A percentile compares a stretch with the other conserved stretches of the same genome.
These are phyloP conservation scores for Grammomys dolichurus DNA, from an alignment of 2,113 vertebrate genomes.

Conservation along the genomic window DNA sequence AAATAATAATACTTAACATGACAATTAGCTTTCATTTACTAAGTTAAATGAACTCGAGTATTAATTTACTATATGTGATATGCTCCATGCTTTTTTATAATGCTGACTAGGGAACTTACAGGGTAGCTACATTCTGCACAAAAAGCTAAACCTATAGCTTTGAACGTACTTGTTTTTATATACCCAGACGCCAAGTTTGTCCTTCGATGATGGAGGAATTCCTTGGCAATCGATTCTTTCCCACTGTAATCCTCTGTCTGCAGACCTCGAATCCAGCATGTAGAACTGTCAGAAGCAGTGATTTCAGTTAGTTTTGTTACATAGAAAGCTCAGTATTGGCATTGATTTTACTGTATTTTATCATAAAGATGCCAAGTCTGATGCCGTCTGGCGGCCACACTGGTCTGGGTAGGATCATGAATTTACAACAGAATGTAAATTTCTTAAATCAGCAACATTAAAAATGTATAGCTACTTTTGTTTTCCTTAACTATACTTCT, in stretches of 20 bases:
- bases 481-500: background rate
- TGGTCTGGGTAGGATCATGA: background rate
- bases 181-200: constrained; percentile 98
- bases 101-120: background rate
- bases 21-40: background rate
- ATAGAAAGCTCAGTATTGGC: background rate
- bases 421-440: constrained; percentile 15
- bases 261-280: constrained; percentile 91
- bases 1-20: constrained; percentile 9
- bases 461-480: background rate
- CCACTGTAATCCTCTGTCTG: constrained; percentile 91
- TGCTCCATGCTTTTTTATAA: background rate
- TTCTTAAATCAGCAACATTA: background rate
- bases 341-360: background rate
- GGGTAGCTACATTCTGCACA: background rate
- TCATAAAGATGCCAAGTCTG: background rate
- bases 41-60: constrained; percentile 29
- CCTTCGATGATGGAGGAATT: constrained; percentile 94
- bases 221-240: constrained; percentile 95
- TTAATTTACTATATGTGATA: background rate
- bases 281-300: constrained; percentile 91
- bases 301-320: constrained; percentile 65
- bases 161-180: constrained; percentile 94
- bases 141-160: background rate
- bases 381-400: constrained; percentile 17